Base-by-base conservation (phyloP, 2,888 invertebrate species). In the Slavum lentiscoides region DNA sequence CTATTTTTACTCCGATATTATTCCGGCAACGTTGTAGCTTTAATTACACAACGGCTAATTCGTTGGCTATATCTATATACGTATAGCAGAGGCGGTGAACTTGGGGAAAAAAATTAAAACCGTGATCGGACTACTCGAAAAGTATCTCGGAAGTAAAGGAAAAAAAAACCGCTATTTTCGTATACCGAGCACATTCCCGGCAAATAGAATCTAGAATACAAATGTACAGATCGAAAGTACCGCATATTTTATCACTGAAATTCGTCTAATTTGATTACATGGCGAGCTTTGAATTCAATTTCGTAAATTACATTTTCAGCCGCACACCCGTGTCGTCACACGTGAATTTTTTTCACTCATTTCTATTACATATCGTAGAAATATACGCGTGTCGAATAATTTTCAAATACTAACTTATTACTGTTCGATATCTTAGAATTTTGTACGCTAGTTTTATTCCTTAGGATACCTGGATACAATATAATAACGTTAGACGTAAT, bases 81-180 rank as follows among this genome's bases (percentile, higher is more conserved):
- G 30, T 30, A 30, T 0, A 58, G 49, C n/a, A n/a, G 21, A 17
- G 53, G 17, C 19, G 62, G 62, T 62, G 74, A 66, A 74, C 62
- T 37, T 23, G 80, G 55, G 64, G 13, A 72, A 80, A 72, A 80
- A 80, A 80, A 72, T 80, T 64, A 80, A 80, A 64, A 72, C 80
- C 80, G 80, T 80, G 80, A 80, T 80, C 80, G n/a, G 80, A 80
- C 72, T 80, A n/a, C 72, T 23, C 69, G 64, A 72, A 66, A 39
- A 30, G 70, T 72, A 43, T 72, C 64, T 69, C 62, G 37, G 23
- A 59, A 77, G 62, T 69, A 61, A 37, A 80, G 21, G 23, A 68
- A 70, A 53, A 43, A 19, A 68, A 70, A 80, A 72, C 61, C 55
- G n/a, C 70, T 55, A 19, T 80, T 72, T 80, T 55, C 37, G 80